phyloP scores from a whole-genome alignment of 2,797 vertebrate genomes.

The Chromobotia macracanthus region DNA sequence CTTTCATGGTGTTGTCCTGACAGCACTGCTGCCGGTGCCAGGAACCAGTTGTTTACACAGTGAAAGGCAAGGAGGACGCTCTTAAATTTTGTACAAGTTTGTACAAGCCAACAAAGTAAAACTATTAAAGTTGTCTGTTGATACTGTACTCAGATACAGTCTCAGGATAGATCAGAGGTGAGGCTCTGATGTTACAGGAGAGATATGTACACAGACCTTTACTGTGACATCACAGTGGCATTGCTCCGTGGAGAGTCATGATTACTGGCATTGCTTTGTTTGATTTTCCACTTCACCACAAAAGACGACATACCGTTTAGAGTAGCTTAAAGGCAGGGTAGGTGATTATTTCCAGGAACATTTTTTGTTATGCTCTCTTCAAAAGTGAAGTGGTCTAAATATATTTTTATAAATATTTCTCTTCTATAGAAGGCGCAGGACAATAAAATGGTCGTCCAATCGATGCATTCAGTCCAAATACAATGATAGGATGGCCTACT shows the following conservation, averaged over 20 bases:
- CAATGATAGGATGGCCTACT: too few relatives aligned
- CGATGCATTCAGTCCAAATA: too few relatives aligned
- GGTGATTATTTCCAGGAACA: too few relatives aligned
- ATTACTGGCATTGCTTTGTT: background rate
- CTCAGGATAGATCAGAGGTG: background rate
- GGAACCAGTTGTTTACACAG: background rate
- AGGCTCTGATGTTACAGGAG: background rate
- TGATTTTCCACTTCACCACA: background rate
- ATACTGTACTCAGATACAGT: background rate
- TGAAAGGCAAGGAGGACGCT: background rate
- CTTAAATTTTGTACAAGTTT: constrained; percentile 3
- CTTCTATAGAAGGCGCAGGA: too few relatives aligned
- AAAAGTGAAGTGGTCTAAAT: too few relatives aligned
- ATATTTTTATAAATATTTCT: too few relatives aligned
- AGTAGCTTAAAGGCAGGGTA: too few relatives aligned
- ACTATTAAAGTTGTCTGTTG: background rate
- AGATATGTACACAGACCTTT: background rate
- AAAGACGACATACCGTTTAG: background rate
- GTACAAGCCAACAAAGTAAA: background rate
- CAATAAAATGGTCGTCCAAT: too few relatives aligned
- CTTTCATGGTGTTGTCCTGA: constrained; percentile 19
- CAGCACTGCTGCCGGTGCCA: background rate
- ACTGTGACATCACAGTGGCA: background rate
- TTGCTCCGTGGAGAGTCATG: background rate
- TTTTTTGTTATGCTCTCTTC: too few relatives aligned